Evolutionary conservation across 2,888 invertebrate genomes (phyloP), one percentile per base, ranked within the genome.

Genomic region (Lasioglossum villosulum): DNA sequence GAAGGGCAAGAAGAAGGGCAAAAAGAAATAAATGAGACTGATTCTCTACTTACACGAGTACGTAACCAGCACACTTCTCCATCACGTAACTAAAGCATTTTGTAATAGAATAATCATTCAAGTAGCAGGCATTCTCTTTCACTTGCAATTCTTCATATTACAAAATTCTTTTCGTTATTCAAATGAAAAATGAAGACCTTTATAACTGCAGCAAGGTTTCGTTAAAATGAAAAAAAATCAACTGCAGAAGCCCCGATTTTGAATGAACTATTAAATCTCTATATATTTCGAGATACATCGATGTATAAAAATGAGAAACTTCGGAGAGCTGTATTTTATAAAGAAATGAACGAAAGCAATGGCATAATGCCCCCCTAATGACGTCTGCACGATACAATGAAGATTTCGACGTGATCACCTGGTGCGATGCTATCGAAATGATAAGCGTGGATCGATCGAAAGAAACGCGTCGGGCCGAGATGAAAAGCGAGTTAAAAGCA

Each of bases 391-490:
- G 0, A 30, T 23, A 23, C 23, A 10, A 52, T n/a, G 23, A 52
- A 52, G 27, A 2, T 59, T 27, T 59, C 27, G 27, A 16, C 1
- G 42, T 42, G 12, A 42, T 42, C 42, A 19, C 27, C n/a, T n/a
- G 23, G 19, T 63, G 66, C 52, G 72, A 23, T 52, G 19, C 10
- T 45, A 42, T 78, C 34, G 59, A 70, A 82, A 59, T 82, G 34
- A 37, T 56, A 37, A 59, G 45, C 45, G 52, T 45, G 68, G 42
- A 37, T 8, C 59, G 78, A 83, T 78, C 78, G 75, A 78, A 78
- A 74, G 83, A 78, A 83, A 83, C 73, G 77, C 83, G 52, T 70
- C 75, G 80, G 72, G 75, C 39, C 39, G 39, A 70, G 78, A 80
- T 78, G 84, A 52, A 52, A 52, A 52, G 52, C 52, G 52, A 52